phyloP scores from a whole-genome alignment of 2,888 invertebrate genomes.

The Hyles lineata region DNA sequence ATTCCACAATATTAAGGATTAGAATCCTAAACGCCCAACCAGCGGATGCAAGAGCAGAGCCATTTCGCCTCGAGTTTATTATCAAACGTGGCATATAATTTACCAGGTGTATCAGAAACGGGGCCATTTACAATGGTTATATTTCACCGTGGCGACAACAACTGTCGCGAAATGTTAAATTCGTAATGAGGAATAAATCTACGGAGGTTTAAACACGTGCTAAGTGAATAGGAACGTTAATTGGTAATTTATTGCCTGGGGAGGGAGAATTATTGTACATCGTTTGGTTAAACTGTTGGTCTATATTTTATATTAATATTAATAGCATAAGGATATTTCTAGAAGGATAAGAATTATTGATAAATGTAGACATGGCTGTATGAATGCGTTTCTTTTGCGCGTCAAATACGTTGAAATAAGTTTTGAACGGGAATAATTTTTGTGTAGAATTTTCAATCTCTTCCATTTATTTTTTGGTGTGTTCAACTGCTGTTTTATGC shows the following conservation, averaged over 20 bases:
- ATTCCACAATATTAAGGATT: conserved; percentile 4
- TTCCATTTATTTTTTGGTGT: neutral
- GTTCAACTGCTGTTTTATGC: neutral
- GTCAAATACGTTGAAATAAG: neutral
- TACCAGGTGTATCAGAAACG: conserved; percentile 58
- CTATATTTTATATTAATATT: neutral
- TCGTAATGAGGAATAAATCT: conserved; percentile 61
- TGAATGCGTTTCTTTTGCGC: neutral
- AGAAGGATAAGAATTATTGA: no score
- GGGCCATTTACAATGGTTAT: conserved; percentile 57
- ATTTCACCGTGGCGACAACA: conserved; percentile 60
- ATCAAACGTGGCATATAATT: conserved; percentile 56
- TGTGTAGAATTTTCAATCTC: neutral
- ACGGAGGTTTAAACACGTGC: conserved; percentile 27
- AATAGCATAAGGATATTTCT: no score
- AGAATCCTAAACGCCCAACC: conserved; percentile 1
- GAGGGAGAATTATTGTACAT: conserved; percentile 6
- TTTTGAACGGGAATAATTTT: neutral
- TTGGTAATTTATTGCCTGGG: conserved; percentile 15
- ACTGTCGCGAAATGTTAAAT: conserved; percentile 62
- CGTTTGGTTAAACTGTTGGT: neutral
- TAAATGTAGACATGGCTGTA: neutral
- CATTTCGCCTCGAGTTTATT: conserved; percentile 56
- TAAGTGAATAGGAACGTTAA: conserved; percentile 22
- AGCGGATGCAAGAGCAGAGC: neutral